Evolutionary conservation across 2,888 invertebrate genomes (phyloP).

Genomic region (Alentia gelatinosa): DNA sequence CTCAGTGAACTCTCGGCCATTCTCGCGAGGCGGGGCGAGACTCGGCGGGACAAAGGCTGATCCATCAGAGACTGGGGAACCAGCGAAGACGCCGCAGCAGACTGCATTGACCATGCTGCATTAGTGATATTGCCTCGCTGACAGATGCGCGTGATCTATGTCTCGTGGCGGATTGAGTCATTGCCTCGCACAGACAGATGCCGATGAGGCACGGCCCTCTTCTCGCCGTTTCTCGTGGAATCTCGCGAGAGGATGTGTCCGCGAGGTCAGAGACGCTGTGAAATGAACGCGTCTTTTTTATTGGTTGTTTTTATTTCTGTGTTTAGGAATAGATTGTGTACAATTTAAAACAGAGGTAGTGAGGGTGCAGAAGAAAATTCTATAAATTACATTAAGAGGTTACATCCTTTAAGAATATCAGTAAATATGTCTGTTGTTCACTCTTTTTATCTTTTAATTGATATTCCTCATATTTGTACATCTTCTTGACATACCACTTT

Average conservation of each 20-base stretch:
- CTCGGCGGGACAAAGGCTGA: not conserved
- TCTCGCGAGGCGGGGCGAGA: not conserved
- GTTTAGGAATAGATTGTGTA: no score
- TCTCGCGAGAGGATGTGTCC: not conserved
- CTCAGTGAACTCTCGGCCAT: not conserved
- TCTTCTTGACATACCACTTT: no score
- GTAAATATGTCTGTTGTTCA: no score
- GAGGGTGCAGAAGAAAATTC: no score
- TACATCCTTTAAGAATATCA: no score
- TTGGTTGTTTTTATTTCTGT: not conserved
- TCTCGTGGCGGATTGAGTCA: not conserved
- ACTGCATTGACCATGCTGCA: slow-evolving; percentile 19
- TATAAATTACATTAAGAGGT: no score
- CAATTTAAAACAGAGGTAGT: no score
- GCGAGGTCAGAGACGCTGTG: not conserved
- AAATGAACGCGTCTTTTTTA: not conserved
- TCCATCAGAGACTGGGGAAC: not conserved
- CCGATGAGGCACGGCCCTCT: not conserved
- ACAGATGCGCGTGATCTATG: slow-evolving; percentile 31
- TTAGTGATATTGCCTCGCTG: slow-evolving; percentile 10
- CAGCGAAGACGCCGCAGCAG: not conserved
- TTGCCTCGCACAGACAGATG: not conserved
- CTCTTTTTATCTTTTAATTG: no score
- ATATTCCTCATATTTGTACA: no score
- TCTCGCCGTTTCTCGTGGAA: not conserved